Base-by-base conservation (phyloP, 2,113 vertebrate genomes). In the Perca schrenkii region DNA sequence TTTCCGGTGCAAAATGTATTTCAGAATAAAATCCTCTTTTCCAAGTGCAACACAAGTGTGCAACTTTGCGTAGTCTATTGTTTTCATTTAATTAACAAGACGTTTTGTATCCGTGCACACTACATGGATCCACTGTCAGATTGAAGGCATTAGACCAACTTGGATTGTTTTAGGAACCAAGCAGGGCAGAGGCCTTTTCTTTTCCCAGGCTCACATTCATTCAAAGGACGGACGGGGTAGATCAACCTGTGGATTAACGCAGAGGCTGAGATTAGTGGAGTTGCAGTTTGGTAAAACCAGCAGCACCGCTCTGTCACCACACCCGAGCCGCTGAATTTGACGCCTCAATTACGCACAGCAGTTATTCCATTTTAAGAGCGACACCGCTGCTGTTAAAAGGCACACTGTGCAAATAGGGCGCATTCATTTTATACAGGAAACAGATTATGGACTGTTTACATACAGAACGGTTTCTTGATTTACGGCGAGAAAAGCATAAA, bases 351-450 rank as follows among this genome's bases (percentile, higher is more conserved):
- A 83, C 54, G 67, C 83, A 4, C 21, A 0, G n/a, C 84, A 68
- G 46, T 88, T 60, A 62, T 64, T 78, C 74, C 28, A 19, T 84
- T 88, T 84, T 46, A 81, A 80, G 34, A 83, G 77, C 73, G 31
- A 88, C 91, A 88, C 82, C 50, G 74, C 79, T 79, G 82, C 90
- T 92, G 93, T 84, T 50, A 93, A 94, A 92, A 79, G 34, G 12
- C 83, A 89, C 94, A 94, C 93, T 68, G 69, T 71, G 34, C 62
- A 54, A 69, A 92, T 17, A 15, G 75, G 57, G 50, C 31, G 14
- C 84, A 34, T 70, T 73, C 25, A 65, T 82, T 71, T 80, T 15
- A 73, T 47, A 76, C 76, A 84, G 76, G 84, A 71, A 83, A 79
- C 49, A 73, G 80, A 87, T 88, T 17, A 83, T 58, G 86, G 87